phyloP scores from a whole-genome alignment of 1,140 invertebrate genomes.

The Oedothorax gibbosus region DNA sequence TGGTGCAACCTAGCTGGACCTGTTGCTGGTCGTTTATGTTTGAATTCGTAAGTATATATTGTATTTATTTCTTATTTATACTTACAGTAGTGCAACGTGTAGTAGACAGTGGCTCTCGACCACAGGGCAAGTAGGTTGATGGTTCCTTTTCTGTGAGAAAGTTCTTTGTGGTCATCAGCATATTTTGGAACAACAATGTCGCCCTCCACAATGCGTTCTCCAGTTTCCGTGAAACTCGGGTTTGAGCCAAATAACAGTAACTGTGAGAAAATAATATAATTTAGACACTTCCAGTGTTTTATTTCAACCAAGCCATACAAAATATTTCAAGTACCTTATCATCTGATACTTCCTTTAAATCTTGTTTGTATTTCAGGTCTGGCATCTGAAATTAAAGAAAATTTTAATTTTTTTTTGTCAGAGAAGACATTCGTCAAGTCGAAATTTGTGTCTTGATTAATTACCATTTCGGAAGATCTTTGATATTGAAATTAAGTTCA shows the following conservation, averaged over 20 bases:
- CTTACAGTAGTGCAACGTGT: conserved; percentile 58
- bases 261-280: not conserved
- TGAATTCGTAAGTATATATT: too few relatives aligned
- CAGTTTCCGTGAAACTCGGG: conserved; percentile 47
- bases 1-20: too few relatives aligned
- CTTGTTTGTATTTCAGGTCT: conserved; percentile 44
- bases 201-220: conserved; percentile 59
- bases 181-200: conserved; percentile 59
- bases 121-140: conserved; percentile 50
- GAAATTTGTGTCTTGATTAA: too few relatives aligned
- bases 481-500: too few relatives aligned
- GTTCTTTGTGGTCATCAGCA: conserved; percentile 50
- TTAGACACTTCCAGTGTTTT: not conserved
- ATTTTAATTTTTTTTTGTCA: too few relatives aligned
- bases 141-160: conserved; percentile 59
- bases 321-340: conserved; percentile 12
- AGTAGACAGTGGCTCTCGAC: conserved; percentile 53
- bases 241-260: conserved; percentile 52
- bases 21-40: too few relatives aligned
- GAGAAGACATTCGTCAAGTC: too few relatives aligned
- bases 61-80: too few relatives aligned
- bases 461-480: too few relatives aligned
- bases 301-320: not conserved
- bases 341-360: conserved; percentile 24
- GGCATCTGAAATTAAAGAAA: not conserved